A percentile compares a stretch with the other conserved stretches of the same genome.
Evolutionary conservation across 2,888 invertebrate genomes (phyloP).

Genomic region (Acanthosepion pharaonis): DNA sequence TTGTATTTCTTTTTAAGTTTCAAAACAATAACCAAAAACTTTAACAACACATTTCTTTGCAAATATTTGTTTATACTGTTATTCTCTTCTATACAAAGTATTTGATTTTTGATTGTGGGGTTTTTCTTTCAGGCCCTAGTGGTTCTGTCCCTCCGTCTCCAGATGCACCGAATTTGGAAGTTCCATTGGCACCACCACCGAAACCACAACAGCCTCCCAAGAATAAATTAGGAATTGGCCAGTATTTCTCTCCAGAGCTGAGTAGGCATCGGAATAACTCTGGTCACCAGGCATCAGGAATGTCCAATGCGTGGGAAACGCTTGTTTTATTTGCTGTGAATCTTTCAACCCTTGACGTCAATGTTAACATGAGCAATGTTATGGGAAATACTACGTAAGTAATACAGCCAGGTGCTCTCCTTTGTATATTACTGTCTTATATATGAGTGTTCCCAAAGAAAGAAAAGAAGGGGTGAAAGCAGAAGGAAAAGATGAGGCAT

Average conservation of each 20-base stretch:
- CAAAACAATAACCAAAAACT: no score
- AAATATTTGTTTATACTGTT: neutral
- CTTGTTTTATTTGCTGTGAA: constrained; percentile 95
- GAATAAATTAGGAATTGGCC: constrained; percentile 44
- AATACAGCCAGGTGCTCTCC: neutral
- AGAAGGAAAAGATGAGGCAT: neutral
- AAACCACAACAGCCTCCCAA: neutral
- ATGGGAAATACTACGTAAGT: constrained; percentile 95
- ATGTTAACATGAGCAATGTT: constrained; percentile 99
- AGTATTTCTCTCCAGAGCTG: constrained; percentile 48
- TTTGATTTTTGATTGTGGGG: neutral
- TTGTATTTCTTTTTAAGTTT: no score
- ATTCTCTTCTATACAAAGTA: neutral
- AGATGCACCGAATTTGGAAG: constrained; percentile 34
- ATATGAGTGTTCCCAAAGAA: neutral
- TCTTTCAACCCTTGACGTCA: constrained; percentile 94
- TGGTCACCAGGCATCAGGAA: constrained; percentile 47
- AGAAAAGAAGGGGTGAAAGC: neutral
- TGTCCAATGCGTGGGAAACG: constrained; percentile 87
- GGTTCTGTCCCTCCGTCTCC: constrained; percentile 36
- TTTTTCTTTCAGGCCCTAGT: constrained; percentile 35
- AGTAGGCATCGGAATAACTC: constrained; percentile 47
- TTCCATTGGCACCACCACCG: neutral
- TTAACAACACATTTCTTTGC: no score
- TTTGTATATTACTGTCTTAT: neutral